These are phyloP conservation scores for Raja brachyura DNA, from an alignment of 2,113 vertebrate species.

Conservation along the genomic window DNA sequence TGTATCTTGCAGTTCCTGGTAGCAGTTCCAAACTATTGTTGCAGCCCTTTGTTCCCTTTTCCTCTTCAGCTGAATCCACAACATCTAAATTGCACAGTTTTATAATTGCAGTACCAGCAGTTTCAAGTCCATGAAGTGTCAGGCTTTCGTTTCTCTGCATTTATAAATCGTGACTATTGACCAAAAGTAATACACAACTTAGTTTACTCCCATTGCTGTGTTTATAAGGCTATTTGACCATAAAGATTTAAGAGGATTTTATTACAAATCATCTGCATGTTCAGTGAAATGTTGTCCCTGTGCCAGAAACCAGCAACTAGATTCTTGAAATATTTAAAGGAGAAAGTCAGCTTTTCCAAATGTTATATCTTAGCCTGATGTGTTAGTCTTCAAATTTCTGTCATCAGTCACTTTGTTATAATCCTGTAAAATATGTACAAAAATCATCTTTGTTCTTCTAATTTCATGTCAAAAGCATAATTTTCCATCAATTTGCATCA, in stretches of 20 bases:
- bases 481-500: neutral
- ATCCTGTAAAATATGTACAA: neutral
- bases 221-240: neutral
- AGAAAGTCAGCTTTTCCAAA: neutral
- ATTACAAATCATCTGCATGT: neutral
- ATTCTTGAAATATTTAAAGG: constrained; percentile 8
- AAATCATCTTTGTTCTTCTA: neutral
- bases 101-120: neutral
- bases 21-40: constrained; percentile 23
- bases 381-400: neutral
- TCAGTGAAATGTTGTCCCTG: neutral
- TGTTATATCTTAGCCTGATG: neutral
- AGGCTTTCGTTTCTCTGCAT: constrained; percentile 8
- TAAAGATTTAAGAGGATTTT: neutral
- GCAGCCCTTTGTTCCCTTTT: neutral
- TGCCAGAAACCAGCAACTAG: neutral
- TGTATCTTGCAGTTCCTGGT: constrained; percentile 8
- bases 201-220: neutral
- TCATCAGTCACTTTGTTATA: neutral
- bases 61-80: constrained; percentile 32
- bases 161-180: neutral
- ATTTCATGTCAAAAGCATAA: neutral
- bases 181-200: neutral
- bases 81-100: neutral
- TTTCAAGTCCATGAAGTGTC: neutral